phyloP scores from a whole-genome alignment of 2,888 invertebrate genomes.

The Tiphia femorata region DNA sequence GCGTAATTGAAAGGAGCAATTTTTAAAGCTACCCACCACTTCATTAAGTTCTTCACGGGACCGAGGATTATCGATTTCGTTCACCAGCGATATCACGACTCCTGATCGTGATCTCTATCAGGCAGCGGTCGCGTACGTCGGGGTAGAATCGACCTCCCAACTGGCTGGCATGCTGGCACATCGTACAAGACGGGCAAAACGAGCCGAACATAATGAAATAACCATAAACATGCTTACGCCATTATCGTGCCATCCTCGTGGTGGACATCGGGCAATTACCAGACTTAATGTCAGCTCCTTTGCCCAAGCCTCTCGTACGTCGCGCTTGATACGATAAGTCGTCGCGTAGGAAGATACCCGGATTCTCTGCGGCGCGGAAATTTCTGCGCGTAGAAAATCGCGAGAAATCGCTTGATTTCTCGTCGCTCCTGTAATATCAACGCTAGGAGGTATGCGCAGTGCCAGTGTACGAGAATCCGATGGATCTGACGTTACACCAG shows the following conservation, averaged over 20 bases:
- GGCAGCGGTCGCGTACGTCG: slow-evolving; percentile 13
- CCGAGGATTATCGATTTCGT: slow-evolving; percentile 60
- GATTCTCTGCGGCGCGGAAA: not conserved
- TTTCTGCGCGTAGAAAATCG: too few relatives aligned
- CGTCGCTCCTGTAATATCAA: too few relatives aligned
- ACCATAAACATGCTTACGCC: slow-evolving; percentile 47
- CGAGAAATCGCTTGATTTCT: too few relatives aligned
- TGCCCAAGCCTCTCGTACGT: not conserved
- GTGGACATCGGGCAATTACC: slow-evolving; percentile 9
- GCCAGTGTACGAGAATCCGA: too few relatives aligned
- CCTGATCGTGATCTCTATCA: slow-evolving; percentile 53
- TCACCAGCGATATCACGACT: slow-evolving; percentile 42
- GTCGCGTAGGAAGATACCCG: not conserved
- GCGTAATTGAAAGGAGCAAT: slow-evolving; percentile 45
- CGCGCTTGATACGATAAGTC: not conserved
- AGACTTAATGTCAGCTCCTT: not conserved
- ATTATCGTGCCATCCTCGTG: slow-evolving; percentile 43
- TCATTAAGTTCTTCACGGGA: slow-evolving; percentile 52
- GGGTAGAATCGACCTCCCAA: slow-evolving; percentile 37
- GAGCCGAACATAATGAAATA: slow-evolving; percentile 46
- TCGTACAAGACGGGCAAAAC: slow-evolving; percentile 24
- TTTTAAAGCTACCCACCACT: slow-evolving; percentile 34
- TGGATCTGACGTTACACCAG: too few relatives aligned
- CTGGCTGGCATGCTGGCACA: slow-evolving; percentile 16
- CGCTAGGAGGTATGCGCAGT: too few relatives aligned